Evolutionary conservation across 2,797 vertebrate genomes (phyloP), one percentile per base, ranked within the genome.

Genomic region (Diceros bicornis): DNA sequence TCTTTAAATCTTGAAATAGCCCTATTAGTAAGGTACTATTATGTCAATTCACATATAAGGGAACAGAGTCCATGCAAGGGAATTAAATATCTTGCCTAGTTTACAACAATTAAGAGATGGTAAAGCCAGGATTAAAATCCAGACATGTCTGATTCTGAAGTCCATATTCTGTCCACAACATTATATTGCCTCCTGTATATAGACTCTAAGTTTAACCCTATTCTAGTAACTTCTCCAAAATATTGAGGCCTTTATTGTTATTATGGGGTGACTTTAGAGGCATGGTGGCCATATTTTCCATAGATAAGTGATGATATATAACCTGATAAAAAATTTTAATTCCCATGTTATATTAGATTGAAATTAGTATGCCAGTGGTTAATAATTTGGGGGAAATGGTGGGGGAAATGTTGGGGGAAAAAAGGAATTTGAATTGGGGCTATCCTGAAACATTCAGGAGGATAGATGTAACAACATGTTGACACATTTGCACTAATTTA

Each of bases 221-320:
- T 47, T 94, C 20, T 89, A 52, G 23, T 72, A 78, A 88, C 64
- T 75, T 86, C 71, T 68, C 57, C 32, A 82, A 77, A 90, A 82
- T 32, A 25, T 34, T 59, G 18, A 90, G 27, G 7, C 4, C 6
- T 68, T 68, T 7, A 2, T 72, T 61, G 3, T 92, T 62, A n/a
- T 68, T 74, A 84, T 37, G 25, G 29, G 55, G 1, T 68, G n/a
- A 27, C 7, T 72, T 85, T 74, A 11, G 21, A 68, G 10, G n/a
- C 14, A 29, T 37, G 4, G 20, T 62, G 12, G 25, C 29, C 5
- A 0, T 77, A 37, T 85, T 88, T 92, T 91, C 37, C 77, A 62
- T 32, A 88, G 3, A 92, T 37, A 96, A 85, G 50, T 32, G 13
- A 44, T 89, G 3, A 55, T 71, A 47, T 89, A 59, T 29, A 61